These are phyloP conservation scores for Luehdorfia chinensis DNA, from an alignment of 1,140 invertebrate species.

Conservation along the genomic window DNA sequence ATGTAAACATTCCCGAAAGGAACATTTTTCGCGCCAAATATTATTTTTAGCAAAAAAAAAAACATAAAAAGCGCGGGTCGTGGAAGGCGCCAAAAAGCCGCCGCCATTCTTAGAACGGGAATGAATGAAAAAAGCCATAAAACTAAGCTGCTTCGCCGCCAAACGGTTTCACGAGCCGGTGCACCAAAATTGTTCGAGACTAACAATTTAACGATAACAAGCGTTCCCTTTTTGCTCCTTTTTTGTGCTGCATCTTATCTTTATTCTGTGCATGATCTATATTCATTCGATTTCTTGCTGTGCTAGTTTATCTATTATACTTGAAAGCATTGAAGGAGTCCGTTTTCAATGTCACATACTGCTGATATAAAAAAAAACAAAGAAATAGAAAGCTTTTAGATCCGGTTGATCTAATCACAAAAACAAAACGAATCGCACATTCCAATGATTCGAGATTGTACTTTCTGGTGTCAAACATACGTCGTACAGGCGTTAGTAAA, in stretches of 20 bases:
- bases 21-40: no score
- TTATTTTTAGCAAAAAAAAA: slow-evolving; percentile 27
- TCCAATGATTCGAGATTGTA: no score
- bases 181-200: slow-evolving; percentile 54
- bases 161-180: slow-evolving; percentile 66
- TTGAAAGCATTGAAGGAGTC: neutral
- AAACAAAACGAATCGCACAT: neutral
- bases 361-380: neutral
- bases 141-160: slow-evolving; percentile 45
- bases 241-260: slow-evolving; percentile 24
- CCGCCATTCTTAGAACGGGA: slow-evolving; percentile 59
- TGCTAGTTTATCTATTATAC: slow-evolving; percentile 9
- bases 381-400: slow-evolving; percentile 8
- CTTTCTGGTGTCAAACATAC: no score
- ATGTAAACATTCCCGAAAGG: no score
- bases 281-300: slow-evolving; percentile 21
- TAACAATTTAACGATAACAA: slow-evolving; percentile 61
- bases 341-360: no score
- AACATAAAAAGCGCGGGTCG: slow-evolving; percentile 32
- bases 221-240: slow-evolving; percentile 32
- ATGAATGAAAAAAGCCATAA: slow-evolving; percentile 69
- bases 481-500: no score
- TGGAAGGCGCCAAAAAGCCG: slow-evolving; percentile 68
- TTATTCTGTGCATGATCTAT: slow-evolving; percentile 31
- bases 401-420: slow-evolving; percentile 1